These are phyloP conservation scores for Barnardius zonarius DNA, from an alignment of 2,113 vertebrate species.

Conservation along the genomic window DNA sequence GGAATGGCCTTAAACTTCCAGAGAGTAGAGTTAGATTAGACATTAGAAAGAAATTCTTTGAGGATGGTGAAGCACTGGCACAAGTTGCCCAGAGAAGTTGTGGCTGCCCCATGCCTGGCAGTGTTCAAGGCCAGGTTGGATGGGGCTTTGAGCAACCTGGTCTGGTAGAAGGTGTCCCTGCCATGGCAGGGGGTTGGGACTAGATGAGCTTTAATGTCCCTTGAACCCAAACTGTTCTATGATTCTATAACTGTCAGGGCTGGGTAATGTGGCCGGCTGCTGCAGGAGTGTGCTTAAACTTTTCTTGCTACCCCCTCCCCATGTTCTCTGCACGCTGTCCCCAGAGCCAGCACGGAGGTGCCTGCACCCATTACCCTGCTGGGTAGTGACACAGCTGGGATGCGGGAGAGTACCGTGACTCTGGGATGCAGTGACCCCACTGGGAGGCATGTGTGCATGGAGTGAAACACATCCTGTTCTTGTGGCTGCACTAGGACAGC, in stretches of 20 bases:
- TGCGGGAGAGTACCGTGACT: not conserved
- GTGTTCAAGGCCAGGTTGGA: not conserved
- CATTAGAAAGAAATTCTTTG: not conserved
- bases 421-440: not conserved
- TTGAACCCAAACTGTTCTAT: not conserved
- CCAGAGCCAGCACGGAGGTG: not conserved
- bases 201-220: not conserved
- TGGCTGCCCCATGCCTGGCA: not conserved
- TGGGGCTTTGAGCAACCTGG: not conserved
- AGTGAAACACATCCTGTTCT: conserved; percentile 15
- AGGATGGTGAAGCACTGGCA: not conserved
- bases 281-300: not conserved
- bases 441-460: not conserved
- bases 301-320: not conserved
- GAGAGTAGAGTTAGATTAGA: not conserved
- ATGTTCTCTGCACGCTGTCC: accelerated
- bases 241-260: not conserved
- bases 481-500: not conserved
- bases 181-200: not conserved
- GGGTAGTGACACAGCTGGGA: not conserved
- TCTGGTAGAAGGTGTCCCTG: not conserved
- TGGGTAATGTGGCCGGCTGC: not conserved
- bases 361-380: accelerated
- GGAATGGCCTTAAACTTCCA: not conserved
- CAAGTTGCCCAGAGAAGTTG: not conserved